Evolutionary conservation across 2,797 vertebrate genomes (phyloP), one percentile per base, ranked within the genome.

Genomic region (Crenuchus spilurus): DNA sequence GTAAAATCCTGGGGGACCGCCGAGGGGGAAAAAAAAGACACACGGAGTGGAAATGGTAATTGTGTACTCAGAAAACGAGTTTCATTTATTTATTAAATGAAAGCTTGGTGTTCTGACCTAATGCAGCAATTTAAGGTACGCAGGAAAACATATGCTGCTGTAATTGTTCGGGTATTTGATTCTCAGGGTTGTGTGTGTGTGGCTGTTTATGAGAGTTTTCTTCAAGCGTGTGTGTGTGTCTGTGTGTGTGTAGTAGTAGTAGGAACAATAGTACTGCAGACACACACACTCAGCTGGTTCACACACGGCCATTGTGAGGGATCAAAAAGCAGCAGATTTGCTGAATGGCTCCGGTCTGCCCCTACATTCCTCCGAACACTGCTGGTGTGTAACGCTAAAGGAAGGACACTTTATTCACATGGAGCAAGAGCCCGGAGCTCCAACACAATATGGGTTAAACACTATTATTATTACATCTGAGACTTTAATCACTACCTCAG

Each of bases 81-180:
- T 89, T 93, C 90, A 93, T 89, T 92, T 93, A 93, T 94, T 91
- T 94, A 93, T 92, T 89, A 93, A 95, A 94, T 94, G 92, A 94
- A 95, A 94, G 92, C 92, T 94, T 85, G 90, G 91, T 92, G 92
- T 93, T 93, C 91, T 94, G 94, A 94, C 94, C 95, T 93, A 91
- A 93, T 94, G 93, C 87, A 87, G 92, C 93, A 77, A 86, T 87
- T 89, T 84, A 75, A 82, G 67, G 84, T 80, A 81, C 57, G 24
- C 73, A 58, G 70, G 70, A 80, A 88, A 89, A 87, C 87, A 88
- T 84, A 86, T 85, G 82, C 83, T 77, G 72, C 80, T 48, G 72
- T 89, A 88, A 88, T 90, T 89, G 84, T 84, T 84, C 57, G 62
- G 68, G 74, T 84, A 79, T 84, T 81, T 80, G 77, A 81, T 76